Evolutionary conservation across 2,797 vertebrate species (phyloP), one percentile per base, ranked within the genome.

Genomic region (Chaetodon trifasciatus): DNA sequence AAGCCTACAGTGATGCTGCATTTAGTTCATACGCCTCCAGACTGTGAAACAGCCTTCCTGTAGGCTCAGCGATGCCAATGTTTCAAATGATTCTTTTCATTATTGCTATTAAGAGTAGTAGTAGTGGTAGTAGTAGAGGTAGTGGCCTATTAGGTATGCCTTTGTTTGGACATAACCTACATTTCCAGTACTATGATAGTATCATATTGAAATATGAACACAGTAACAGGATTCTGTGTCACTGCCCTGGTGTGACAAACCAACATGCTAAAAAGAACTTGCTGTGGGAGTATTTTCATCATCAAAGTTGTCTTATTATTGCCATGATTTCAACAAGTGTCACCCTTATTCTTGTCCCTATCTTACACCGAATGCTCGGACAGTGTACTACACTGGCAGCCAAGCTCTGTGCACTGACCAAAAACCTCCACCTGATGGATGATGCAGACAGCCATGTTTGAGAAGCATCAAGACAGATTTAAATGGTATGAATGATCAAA

Each of bases 1-100:
- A 66, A 82, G 74, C 69, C 62, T 35, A 0, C 72, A 76, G 78
- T 63, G 62, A 70, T 78, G 69, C 76, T 86, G 84, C 62, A 66
- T 86, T 56, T 65, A 66, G 57, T 47, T 77, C 35, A 47, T 39
- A 70, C 46, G 8, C 73, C 70, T 58, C 56, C 85, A 76, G 42
- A 73, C 75, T 67, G 55, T 64, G 49, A 23, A 77, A 16, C 44
- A 70, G 58, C 40, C 65, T 19, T 35, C n/a, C 70, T 37, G 35
- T 19, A 53, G 42, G 63, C 49, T 71, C 7, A 11, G 37, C 46
- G 58, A 28, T 71, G 40, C 32, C 3, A 68, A 3, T 21, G 5
- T 52, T 70, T 66, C 12, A 75, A 62, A 53, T 40, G 0, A 62
- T 23, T 49, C 21, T n/a, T 46, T 16, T 12, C 23, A 42, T 42